phyloP scores from a whole-genome alignment of 2,797 vertebrate genomes.

The Lagodon rhomboides region DNA sequence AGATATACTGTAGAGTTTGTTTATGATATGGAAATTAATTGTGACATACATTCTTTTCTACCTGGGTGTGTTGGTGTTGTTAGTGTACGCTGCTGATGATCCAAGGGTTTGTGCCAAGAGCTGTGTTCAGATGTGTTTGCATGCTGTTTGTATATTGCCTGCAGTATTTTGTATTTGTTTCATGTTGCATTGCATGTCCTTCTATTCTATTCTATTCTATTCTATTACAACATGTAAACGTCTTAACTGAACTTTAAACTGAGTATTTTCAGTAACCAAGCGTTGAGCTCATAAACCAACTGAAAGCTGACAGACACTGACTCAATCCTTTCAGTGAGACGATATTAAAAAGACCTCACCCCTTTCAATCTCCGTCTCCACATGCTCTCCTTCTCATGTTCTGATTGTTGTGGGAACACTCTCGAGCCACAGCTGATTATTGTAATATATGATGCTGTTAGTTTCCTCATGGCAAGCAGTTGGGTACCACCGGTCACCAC shows the following conservation, averaged over 20 bases:
- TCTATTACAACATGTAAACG: conserved; percentile 17
- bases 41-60: not conserved
- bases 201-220: not conserved
- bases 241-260: conserved; percentile 13
- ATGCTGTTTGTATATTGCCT: not conserved
- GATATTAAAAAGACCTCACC: conserved; percentile 76
- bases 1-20: not conserved
- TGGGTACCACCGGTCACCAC: conserved; percentile 74
- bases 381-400: conserved; percentile 71
- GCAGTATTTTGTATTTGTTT: not conserved
- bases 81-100: not conserved
- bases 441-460: conserved; percentile 80
- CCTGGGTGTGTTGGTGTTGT: not conserved
- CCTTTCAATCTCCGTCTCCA: conserved; percentile 73
- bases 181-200: too few relatives aligned
- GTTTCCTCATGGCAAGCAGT: conserved; percentile 72
- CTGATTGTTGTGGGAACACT: conserved; percentile 78
- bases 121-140: not conserved
- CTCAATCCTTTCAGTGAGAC: conserved; percentile 51
- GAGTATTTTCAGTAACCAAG: conserved; percentile 21
- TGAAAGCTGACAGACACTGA: conserved; percentile 38
- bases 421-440: conserved; percentile 64
- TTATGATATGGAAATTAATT: not conserved
- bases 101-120: not conserved
- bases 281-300: conserved; percentile 26